These are phyloP conservation scores for Elaphurus davidianus DNA, from an alignment of 2,113 vertebrate genomes.

Conservation along the genomic window DNA sequence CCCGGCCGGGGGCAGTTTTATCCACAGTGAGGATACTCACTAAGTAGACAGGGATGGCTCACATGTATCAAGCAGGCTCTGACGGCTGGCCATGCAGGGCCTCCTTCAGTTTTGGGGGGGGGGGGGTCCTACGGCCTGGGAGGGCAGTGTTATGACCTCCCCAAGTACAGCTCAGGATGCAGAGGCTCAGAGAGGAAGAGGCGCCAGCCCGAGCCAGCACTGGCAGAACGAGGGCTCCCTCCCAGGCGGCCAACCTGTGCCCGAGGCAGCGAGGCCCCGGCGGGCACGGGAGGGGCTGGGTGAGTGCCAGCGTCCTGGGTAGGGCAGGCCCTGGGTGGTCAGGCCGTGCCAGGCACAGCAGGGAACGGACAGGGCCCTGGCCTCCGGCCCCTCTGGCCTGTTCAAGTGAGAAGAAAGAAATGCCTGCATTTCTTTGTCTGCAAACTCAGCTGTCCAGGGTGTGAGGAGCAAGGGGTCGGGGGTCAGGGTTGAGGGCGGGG, in stretches of 20 bases:
- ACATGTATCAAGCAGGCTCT: not conserved
- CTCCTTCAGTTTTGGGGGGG: not conserved
- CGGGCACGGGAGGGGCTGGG: not conserved
- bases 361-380: not conserved
- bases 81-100: accelerated
- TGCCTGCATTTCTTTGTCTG: constrained; percentile 13
- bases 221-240: not conserved
- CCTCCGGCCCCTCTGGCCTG: not conserved
- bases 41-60: not conserved
- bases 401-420: constrained; percentile 10
- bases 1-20: not conserved
- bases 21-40: not conserved
- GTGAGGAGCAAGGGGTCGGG: not conserved
- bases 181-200: not conserved
- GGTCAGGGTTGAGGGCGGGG: no score
- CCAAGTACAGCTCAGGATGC: not conserved
- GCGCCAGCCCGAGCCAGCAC: not conserved
- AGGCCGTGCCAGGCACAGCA: constrained; percentile 25
- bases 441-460: not conserved
- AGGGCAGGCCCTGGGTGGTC: not conserved
- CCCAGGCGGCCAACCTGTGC: not conserved
- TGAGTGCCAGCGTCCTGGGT: not conserved
- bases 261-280: not conserved
- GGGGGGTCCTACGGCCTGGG: not conserved
- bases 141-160: not conserved